Base-by-base conservation (phyloP, 2,888 invertebrate genomes). In the Esperia sulphurella region DNA sequence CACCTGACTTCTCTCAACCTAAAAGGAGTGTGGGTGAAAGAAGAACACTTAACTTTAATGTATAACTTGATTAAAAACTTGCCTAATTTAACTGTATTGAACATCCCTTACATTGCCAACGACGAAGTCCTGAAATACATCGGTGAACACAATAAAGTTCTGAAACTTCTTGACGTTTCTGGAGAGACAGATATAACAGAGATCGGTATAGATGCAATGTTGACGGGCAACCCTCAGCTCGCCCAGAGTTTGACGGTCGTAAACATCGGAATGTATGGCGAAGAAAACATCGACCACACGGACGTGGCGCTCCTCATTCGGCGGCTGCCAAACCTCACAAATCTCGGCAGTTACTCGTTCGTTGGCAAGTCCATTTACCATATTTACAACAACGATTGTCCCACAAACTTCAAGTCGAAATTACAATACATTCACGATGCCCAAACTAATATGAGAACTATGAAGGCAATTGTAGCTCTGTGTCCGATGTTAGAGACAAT, bases 11-110 rank as follows among this genome's bases (percentile, higher is more conserved):
- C 91, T 33, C 88, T 94, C 45, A 94, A 94, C 75, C 78, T 94
- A 49, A 94, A 94, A 82, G 94, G 94, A 10, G 92, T 94, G 31
- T 94, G 94, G 94, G 92, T 93, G 39, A 92, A 93, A 72, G 94
- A 93, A 45, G 94, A 94, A 55, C 92, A 93, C 59, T 89, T 94
- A 63, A 79, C 90, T 49, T 86, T 92, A 9, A 87, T 94, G 82
- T 92, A 91, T 53, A 84, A 92, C 29, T 75, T 93, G 29, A 85
- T 94, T 7, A 86, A 90, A 58, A 92, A 91, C 58, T 84, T 93
- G 42, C 85, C 80, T n/a, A 84, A 92, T 62, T 71, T 94, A 45
- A 91, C 91, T 3, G 91, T 90, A 28, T 76, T 94, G 0, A 91
- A 92, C 65, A 93, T 94, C 58, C 94, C 94, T 0, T 93, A 93